These are phyloP conservation scores for Psittacula echo DNA, from an alignment of 2,797 vertebrate species.

Conservation along the genomic window DNA sequence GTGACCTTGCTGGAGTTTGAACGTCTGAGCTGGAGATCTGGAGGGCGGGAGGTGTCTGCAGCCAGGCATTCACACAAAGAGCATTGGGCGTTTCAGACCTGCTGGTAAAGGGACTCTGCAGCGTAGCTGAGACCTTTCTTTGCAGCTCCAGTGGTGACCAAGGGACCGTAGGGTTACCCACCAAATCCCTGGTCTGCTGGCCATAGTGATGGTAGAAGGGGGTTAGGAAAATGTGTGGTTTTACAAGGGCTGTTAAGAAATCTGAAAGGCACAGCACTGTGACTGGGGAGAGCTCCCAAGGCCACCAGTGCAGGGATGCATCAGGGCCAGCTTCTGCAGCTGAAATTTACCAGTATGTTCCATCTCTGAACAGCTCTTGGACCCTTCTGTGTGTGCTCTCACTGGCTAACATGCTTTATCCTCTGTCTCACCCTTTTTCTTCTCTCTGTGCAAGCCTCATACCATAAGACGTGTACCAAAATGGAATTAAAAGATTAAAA, in stretches of 20 bases:
- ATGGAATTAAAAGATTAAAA: constrained; percentile 33
- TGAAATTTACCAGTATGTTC: background rate
- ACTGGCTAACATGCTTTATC: background rate
- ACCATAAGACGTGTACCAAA: background rate
- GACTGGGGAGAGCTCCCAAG: background rate
- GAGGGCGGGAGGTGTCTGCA: background rate
- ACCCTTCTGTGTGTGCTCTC: background rate
- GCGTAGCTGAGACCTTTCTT: background rate
- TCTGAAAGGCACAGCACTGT: background rate
- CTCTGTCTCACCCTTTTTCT: background rate
- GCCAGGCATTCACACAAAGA: background rate
- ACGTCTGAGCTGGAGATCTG: background rate
- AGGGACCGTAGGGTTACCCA: background rate
- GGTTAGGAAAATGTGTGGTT: background rate
- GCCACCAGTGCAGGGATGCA: background rate
- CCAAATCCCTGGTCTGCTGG: background rate
- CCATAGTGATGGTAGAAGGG: background rate
- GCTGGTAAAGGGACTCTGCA: background rate
- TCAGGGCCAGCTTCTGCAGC: background rate
- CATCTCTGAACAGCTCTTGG: background rate
- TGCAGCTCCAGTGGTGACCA: background rate
- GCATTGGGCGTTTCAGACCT: background rate
- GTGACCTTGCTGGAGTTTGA: background rate
- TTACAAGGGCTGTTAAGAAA: background rate
- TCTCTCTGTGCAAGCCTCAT: background rate